Conservation (phyloP, 2,113 vertebrate species). For the Corythoichthys intestinalis region DNA sequence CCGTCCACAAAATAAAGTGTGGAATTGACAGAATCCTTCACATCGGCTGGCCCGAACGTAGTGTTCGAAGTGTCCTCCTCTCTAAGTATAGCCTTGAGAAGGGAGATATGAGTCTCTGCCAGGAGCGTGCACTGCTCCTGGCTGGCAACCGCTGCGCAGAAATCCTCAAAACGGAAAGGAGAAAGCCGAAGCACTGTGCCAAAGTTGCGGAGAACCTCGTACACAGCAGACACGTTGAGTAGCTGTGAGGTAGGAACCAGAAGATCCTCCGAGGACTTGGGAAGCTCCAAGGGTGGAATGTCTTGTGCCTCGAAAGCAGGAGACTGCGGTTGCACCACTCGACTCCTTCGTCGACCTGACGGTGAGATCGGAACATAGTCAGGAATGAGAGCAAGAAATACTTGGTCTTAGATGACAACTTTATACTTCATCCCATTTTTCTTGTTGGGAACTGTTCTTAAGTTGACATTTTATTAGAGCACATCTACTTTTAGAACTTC, state of each 20-base stretch:
- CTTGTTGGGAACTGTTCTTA: neutral
- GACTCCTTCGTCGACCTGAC: constrained; percentile 81
- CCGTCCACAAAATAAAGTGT: constrained; percentile 96
- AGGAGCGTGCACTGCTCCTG: constrained; percentile 96
- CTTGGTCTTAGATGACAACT: neutral
- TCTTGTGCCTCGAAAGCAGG: constrained; percentile 93
- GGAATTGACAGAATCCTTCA: constrained; percentile 98
- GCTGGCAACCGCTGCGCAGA: constrained; percentile 90
- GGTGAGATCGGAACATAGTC: constrained; percentile 10
- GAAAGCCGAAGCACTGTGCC: constrained; percentile 92
- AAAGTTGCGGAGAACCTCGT: constrained; percentile 97
- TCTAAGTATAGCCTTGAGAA: constrained; percentile 94
- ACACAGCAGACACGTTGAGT: constrained; percentile 90
- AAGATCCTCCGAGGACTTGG: constrained; percentile 97
- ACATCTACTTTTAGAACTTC: neutral
- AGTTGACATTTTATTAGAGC: neutral
- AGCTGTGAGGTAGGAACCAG: constrained; percentile 90
- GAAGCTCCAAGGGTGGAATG: constrained; percentile 88
- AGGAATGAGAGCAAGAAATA: neutral
- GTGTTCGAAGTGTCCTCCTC: constrained; percentile 99
- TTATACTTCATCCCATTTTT: neutral
- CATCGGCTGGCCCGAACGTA: constrained; percentile 94
- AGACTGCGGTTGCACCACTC: constrained; percentile 82
- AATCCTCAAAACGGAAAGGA: constrained; percentile 98
- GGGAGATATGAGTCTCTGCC: constrained; percentile 92